Evolutionary conservation across 2,797 vertebrate genomes (phyloP), one percentile per base, ranked within the genome.

Genomic region (Cercopithecus petaurista): DNA sequence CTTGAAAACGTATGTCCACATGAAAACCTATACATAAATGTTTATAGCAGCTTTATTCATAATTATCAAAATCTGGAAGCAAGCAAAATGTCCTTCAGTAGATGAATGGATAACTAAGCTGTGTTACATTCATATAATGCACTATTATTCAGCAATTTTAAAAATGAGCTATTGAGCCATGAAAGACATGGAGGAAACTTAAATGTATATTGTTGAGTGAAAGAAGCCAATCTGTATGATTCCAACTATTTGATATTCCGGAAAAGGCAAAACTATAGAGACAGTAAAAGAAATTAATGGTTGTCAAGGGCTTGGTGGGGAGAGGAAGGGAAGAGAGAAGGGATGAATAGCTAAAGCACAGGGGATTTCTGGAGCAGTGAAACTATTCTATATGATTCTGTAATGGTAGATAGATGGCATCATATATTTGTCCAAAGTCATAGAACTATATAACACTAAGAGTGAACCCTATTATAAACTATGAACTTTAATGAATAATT

Each of bases 91-190:
- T 59, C 57, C 21, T 89, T 82, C 73, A 61, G 5, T 91, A 95
- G 24, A 48, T 83, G 55, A 94, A 50, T 90, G 43, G 59, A 59
- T 92, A 86, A 93, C n/a, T 39, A 92, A 88, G 88, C n/a, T 91
- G 24, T 80, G 48, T 79, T 95, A 50, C 4, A 67, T 55, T 43
- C 77, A 93, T 87, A 52, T n/a, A 89, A 21, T 48, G 26, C 48
- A 89, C 93, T 93, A 57, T 86, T 85, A 76, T 92, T 96, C 36
- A 84, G 8, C 80, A 82, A 80, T 89, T 95, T 67, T 73, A 22
- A 52, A 94, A 96, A 80, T 75, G 48, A 87, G 52, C 55, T 96
- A 64, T 96, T 76, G 89, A 82, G 41, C 33, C 59, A 92, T 70
- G 55, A 90, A 88, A 89, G 28, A 83, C 88, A 82, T 90, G 57